Evolutionary conservation across 2,888 invertebrate species (phyloP), one percentile per base, ranked within the genome.

Genomic region (Buathra laborator): DNA sequence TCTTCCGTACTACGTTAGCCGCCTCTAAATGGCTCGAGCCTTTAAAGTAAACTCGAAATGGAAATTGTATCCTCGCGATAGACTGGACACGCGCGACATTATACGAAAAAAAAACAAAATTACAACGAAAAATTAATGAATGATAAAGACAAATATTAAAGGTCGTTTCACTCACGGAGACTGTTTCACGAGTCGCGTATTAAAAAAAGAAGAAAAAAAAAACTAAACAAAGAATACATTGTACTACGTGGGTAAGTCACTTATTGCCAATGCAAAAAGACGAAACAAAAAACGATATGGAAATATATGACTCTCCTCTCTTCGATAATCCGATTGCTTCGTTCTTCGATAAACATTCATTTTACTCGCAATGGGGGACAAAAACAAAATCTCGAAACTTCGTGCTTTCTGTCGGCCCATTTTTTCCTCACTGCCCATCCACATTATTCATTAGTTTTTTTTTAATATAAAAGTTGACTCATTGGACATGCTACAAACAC

Each of bases 331-430:
- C 37, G 24, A 66, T 44, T 10, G 29, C 59, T 68, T 46, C 44
- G 9, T 48, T 68, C 70, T 46, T 44, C 67, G 74, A 67, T 53
- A 67, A 81, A 74, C 56, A 64, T 51, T 12, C 12, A 53, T 48
- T 62, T 14, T n/a, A 62, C n/a, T 32, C 62, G 62, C 6, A 14
- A 14, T 14, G 32, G 32, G 14, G 32, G 29, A 62, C 37, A 62
- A 29, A 24, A 56, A 53, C 44, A 67, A 68, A 44, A 24, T 48
- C 43, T 72, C 64, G 64, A 75, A 79, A 83, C 76, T 4, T 70
- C 85, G 85, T 87, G 86, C 88, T 72, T 77, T 75, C 85, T 86
- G n/a, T 56, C 56, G 24, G 84, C 86, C 87, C 89, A n/a, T 70
- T 88, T 83, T 66, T 12, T 32, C 29, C n/a, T 66, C 37, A 43